Base-by-base conservation (phyloP, 2,888 invertebrate genomes). In the Ptilodon capucinus region DNA sequence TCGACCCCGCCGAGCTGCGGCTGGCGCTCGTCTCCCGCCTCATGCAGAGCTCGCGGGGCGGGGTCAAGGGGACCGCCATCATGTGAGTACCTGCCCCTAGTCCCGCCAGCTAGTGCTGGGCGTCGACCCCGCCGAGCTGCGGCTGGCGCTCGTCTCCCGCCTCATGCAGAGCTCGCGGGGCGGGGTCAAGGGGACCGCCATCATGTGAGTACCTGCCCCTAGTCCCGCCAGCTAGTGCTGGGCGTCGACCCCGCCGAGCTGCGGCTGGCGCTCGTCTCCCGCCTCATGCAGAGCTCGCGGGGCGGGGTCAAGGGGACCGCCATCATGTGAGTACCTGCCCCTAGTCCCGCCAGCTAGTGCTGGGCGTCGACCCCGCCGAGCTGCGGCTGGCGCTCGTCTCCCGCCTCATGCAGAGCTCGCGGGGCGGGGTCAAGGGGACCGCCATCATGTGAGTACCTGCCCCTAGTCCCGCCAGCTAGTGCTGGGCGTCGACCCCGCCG, bases 271-370 rank as follows among this genome's bases (percentile, higher is more conserved):
- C 34, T 98, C 13, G 94, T 96, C n/a, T 18, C 39, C 21, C 39
- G 39, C 13, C 39, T 21, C 19, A 13, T 19, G 19, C 19, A 39
- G 21, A 96, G 98, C 57, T 95, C 95, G 46, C 93, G 97, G 57
- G 98, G 97, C 8, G 98, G 98, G 11, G 88, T 95, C 54, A 98
- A 98, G 86, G 98, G 98, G 64, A 97, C 97, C 17, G 95, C 97
- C 43, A 98, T 97, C 59, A 96, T 97, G 97, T 96, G 84, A 92
- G 94, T 56, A 9, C 14, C n/a, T n/a, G n/a, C n/a, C 13, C 97
- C 14, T 7, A n/a, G 16, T 35, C 17, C 9, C 7, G 16, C 8
- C n/a, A n/a, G 7, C 19, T 18, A 23, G n/a, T 11, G 25, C 25
- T 25, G 25, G 25, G 8, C 3, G 25, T 25, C 93, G 97, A 57